Evolutionary conservation across 2,113 vertebrate species (phyloP).

Genomic region (Athene noctua): DNA sequence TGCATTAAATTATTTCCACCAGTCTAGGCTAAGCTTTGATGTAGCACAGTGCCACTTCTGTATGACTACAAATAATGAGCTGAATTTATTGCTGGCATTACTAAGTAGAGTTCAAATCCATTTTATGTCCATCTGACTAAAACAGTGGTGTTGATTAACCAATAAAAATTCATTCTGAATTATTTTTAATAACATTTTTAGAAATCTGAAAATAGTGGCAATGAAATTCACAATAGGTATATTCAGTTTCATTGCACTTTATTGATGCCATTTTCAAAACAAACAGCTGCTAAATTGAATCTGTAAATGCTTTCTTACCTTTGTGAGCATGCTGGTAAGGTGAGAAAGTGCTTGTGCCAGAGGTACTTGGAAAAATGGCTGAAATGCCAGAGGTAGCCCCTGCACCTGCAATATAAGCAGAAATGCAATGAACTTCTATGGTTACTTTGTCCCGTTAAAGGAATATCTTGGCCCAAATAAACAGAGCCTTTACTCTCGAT

Average conservation of each 20-base stretch:
- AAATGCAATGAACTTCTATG: neutral
- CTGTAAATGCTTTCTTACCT: constrained; percentile 73
- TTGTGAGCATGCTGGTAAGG: constrained; percentile 85
- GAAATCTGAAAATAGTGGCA: neutral
- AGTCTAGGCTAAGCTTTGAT: neutral
- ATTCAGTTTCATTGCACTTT: neutral
- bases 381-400: constrained; percentile 64
- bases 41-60: neutral
- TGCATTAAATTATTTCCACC: neutral
- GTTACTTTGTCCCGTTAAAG: neutral
- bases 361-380: constrained; percentile 74
- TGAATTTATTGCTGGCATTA: neutral
- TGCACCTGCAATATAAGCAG: constrained; percentile 76
- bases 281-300: neutral
- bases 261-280: neutral
- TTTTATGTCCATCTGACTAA: neutral
- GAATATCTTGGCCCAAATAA: neutral
- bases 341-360: constrained; percentile 83
- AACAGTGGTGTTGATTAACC: neutral
- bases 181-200: neutral
- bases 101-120: neutral
- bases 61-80: neutral
- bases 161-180: neutral
- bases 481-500: neutral
- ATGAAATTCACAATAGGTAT: neutral